Evolutionary conservation across 92 coral and sea anemone species (phyloP).

Genomic region (Epizoanthus ramosus): DNA sequence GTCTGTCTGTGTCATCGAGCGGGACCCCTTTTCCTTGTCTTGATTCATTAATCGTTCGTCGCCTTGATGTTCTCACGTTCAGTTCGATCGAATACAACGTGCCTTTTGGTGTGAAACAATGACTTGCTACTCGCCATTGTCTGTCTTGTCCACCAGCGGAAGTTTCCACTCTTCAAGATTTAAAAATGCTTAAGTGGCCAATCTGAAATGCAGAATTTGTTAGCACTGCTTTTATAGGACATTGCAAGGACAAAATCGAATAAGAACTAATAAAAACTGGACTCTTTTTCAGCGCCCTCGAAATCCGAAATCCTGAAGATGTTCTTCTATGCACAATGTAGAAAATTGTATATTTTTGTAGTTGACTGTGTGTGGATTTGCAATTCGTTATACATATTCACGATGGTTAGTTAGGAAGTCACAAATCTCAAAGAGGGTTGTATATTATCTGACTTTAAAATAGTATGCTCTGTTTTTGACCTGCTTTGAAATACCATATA

Average conservation of each 20-base stretch:
- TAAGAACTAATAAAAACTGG: background rate
- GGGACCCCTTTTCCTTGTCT: slow-evolving; percentile 6
- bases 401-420: no score
- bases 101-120: slow-evolving; percentile 14
- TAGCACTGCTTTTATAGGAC: background rate
- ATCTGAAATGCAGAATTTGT: background rate
- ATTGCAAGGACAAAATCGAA: background rate
- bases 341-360: no score
- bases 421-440: no score
- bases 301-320: background rate
- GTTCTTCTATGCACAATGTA: background rate
- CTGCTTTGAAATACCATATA: no score
- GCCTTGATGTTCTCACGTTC: background rate
- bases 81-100: slow-evolving; percentile 12
- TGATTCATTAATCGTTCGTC: background rate
- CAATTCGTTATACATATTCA: no score
- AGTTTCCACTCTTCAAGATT: slow-evolving; percentile 32
- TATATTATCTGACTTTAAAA: no score
- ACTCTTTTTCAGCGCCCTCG: background rate
- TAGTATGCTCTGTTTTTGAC: no score
- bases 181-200: slow-evolving; percentile 20
- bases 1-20: background rate
- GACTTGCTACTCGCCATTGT: slow-evolving; percentile 15
- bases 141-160: slow-evolving; percentile 11
- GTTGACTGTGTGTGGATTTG: no score